phyloP scores from a whole-genome alignment of 2,797 vertebrate genomes.

The Limosa lapponica region DNA sequence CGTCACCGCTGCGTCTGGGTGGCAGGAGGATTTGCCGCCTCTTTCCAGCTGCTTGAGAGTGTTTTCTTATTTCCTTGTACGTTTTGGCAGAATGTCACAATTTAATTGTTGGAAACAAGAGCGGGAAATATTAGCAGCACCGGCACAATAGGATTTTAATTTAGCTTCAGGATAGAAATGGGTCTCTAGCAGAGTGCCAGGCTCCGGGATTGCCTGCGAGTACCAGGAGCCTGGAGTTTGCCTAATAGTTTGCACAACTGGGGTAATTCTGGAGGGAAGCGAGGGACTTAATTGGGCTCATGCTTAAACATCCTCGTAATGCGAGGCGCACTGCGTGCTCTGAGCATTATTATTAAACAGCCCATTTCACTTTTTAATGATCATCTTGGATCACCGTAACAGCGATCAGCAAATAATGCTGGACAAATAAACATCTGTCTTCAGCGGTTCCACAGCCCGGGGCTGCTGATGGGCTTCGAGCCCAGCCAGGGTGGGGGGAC shows the following conservation, averaged over 20 bases:
- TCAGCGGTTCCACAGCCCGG: not conserved
- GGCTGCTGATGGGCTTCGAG: not conserved
- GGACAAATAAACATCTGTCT: slow-evolving; percentile 59
- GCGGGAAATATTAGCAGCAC: slow-evolving; percentile 51
- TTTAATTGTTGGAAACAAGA: slow-evolving; percentile 63
- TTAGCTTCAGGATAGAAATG: slow-evolving; percentile 61
- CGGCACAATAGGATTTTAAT: slow-evolving; percentile 66
- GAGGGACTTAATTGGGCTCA: slow-evolving; percentile 64
- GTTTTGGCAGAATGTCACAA: slow-evolving; percentile 53
- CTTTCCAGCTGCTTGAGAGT: not conserved
- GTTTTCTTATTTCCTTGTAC: not conserved
- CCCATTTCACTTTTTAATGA: slow-evolving; percentile 72
- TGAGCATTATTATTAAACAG: slow-evolving; percentile 61
- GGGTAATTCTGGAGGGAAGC: not conserved
- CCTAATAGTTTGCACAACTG: slow-evolving; percentile 42
- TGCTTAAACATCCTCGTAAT: slow-evolving; percentile 58
- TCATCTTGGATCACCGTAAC: slow-evolving; percentile 24
- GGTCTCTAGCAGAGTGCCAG: slow-evolving; percentile 54
- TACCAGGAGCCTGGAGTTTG: slow-evolving; percentile 39
- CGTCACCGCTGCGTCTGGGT: not conserved
- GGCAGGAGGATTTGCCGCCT: not conserved
- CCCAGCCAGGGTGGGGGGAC: fast-evolving
- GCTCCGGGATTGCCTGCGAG: slow-evolving; percentile 26
- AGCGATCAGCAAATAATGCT: slow-evolving; percentile 17
- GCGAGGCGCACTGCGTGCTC: slow-evolving; percentile 18